Evolutionary conservation across 2,888 invertebrate species (phyloP).

Genomic region (Choristoneura rosaceana): DNA sequence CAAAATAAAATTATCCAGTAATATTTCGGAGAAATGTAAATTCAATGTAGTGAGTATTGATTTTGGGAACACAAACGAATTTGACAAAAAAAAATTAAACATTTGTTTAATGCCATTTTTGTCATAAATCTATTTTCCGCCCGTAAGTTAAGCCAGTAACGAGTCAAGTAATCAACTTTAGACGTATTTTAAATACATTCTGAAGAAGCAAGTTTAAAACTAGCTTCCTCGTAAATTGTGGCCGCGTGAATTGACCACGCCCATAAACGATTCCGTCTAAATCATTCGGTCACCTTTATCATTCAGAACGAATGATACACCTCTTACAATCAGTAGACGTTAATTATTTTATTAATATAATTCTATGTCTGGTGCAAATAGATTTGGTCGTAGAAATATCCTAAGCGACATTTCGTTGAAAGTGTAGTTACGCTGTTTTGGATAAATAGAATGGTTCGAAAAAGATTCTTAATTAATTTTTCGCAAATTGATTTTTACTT

Average conservation of each 20-base stretch:
- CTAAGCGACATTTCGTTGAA: constrained; percentile 15
- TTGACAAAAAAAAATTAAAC: no score
- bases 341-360: constrained; percentile 81
- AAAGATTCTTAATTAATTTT: constrained; percentile 60
- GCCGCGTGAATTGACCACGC: constrained; percentile 78
- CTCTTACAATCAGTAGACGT: constrained; percentile 67
- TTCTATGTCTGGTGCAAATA: constrained; percentile 69
- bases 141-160: constrained; percentile 4
- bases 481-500: constrained; percentile 55
- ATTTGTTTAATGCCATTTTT: neutral
- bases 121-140: constrained; percentile 8
- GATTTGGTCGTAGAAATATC: constrained; percentile 41
- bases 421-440: constrained; percentile 7
- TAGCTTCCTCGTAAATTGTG: constrained; percentile 66
- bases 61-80: no score
- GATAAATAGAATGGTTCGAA: neutral
- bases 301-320: constrained; percentile 58
- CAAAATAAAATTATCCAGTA: neutral
- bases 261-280: constrained; percentile 47
- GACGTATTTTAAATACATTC: constrained; percentile 13
- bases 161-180: constrained; percentile 5
- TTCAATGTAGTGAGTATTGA: no score
- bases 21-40: no score
- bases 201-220: constrained; percentile 36
- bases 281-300: constrained; percentile 39